Evolutionary conservation across 2,797 vertebrate species (phyloP).

Genomic region (Perodicticus potto): DNA sequence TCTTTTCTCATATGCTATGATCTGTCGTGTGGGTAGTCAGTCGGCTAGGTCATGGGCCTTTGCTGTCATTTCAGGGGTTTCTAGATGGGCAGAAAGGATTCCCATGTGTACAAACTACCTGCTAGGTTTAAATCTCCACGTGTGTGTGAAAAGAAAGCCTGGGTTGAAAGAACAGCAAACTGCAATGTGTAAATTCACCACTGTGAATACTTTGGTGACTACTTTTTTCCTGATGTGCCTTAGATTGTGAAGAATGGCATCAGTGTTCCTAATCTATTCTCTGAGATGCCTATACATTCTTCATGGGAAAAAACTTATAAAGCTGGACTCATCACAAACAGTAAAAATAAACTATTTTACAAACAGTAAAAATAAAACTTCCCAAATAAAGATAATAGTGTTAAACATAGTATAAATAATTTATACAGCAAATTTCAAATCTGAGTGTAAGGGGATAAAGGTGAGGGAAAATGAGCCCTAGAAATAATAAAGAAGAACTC

Average conservation of each 20-base stretch:
- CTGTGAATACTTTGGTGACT: not conserved
- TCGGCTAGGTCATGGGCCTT: no score
- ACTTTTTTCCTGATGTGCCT: not conserved
- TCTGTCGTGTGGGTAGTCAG: not conserved
- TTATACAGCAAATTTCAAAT: not conserved
- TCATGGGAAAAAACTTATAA: not conserved
- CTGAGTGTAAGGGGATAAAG: not conserved
- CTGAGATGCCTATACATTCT: not conserved
- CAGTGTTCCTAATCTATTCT: not conserved
- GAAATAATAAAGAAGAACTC: not conserved
- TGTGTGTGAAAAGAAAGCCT: not conserved
- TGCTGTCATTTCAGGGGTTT: not conserved
- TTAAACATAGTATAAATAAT: not conserved
- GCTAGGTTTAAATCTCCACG: not conserved
- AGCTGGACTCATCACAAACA: not conserved
- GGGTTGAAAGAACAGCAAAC: not conserved
- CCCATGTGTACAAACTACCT: not conserved
- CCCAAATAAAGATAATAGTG: not conserved
- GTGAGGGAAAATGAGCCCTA: not conserved
- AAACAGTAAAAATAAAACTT: not conserved
- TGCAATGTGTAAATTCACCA: not conserved
- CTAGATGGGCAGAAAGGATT: not conserved
- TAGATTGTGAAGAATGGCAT: not conserved
- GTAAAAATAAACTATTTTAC: not conserved
- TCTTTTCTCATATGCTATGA: not conserved